Evolutionary conservation across 2,888 invertebrate species (phyloP).

Genomic region (Allygus modestus): DNA sequence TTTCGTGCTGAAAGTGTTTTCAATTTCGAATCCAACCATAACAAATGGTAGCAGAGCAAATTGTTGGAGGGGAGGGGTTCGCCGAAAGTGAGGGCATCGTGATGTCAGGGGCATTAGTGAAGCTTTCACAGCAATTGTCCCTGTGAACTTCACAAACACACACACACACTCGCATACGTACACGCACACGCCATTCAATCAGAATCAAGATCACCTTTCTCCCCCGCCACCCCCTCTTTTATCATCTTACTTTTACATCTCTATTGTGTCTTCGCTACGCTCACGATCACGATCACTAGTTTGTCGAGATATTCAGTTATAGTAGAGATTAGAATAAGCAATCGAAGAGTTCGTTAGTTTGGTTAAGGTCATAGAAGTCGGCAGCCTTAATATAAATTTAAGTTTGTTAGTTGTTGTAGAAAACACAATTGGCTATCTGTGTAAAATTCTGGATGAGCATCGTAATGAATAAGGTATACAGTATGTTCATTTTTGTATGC

Average conservation of each 20-base stretch:
- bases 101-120: conserved; percentile 24
- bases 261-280: neutral
- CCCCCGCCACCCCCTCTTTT: neutral
- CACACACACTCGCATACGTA: neutral
- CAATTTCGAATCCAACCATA: conserved; percentile 24
- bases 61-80: neutral
- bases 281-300: neutral
- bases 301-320: too few species aligned
- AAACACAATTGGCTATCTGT: too few species aligned
- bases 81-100: conserved; percentile 28
- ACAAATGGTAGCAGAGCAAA: conserved; percentile 2
- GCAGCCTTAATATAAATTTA: too few species aligned
- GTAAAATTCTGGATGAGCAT: too few species aligned
- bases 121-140: conserved; percentile 26
- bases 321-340: too few species aligned
- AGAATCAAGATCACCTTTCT: conserved; percentile 25
- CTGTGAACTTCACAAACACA: conserved; percentile 21
- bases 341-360: too few species aligned
- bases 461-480: too few species aligned
- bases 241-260: conserved; percentile 1
- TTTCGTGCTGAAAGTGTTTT: conserved; percentile 33
- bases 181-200: conserved; percentile 11
- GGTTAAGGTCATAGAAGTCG: too few species aligned
- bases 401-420: too few species aligned
- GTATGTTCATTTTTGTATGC: too few species aligned